Evolutionary conservation across 2,888 invertebrate species (phyloP), one percentile per base, ranked within the genome.

Genomic region (Linnaemya tessellans): DNA sequence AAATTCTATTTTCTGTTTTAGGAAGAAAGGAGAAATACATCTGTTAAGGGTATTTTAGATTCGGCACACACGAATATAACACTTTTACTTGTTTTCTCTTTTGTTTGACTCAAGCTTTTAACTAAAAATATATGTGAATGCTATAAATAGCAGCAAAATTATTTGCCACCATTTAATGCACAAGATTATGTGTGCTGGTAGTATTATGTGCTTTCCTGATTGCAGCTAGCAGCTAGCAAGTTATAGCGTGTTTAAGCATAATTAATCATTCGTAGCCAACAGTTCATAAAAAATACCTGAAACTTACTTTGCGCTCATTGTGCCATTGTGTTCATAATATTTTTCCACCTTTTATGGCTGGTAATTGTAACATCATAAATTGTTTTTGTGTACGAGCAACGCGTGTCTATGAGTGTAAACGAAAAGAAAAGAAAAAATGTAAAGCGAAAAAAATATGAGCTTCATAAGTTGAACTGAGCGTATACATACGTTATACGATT

Each of bases 201-300:
- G 18, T 35, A 15, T 67, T 30, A 30, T 5, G 25, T 38, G 9
- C 41, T 49, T 49, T 80, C 58, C 62, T 54, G 35, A 20, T 70
- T 62, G 49, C 22, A 49, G 56, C 22, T 7, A 25, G 68, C 46
- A 54, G 46, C 22, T 7, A 25, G 68, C 46, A 54, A 49, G 62
- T 70, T 56, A 75, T 85, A 35, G 82, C 85, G 71, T 85, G 85
- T 77, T 80, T 43, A 67, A 80, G 54, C 38, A 62, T 60, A 22
- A 85, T 85, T 85, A 71, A 82, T 85, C 82, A 85, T 67, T 80
- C 46, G 75, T 38, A 43, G 75, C 85, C 41, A 85, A 85, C 79
- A 85, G 79, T 67, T 82, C 65, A 80, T 77, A 82, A 85, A n/a
- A 84, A 82, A 79, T 82, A 79, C 74, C 71, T 82, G 64, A 79